Percentiles rank a stretch among this genome's conserved stretches.
Conservation (phyloP, 1,140 invertebrate genomes). For the Scaptodrosophila lebanonensis region DNA sequence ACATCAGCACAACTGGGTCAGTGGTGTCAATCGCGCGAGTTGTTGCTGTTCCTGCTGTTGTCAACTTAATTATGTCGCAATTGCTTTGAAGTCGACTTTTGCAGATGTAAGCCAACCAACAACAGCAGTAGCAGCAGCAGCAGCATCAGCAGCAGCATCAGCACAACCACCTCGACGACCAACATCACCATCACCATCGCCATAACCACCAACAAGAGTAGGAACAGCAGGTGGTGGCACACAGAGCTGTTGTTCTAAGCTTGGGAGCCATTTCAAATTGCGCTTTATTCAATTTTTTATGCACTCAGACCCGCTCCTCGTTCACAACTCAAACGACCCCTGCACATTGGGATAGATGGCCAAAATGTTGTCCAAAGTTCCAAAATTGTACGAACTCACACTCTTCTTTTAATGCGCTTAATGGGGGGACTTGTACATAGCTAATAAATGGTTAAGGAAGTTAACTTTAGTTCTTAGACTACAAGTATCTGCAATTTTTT, state of each 20-base stretch:
- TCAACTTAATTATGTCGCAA: conserved; percentile 74
- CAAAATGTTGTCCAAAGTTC: no score
- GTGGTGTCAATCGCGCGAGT: conserved; percentile 60
- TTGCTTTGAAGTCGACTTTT: conserved; percentile 66
- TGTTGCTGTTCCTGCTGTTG: conserved; percentile 46
- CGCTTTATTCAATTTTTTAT: conserved; percentile 69
- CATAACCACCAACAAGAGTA: no score
- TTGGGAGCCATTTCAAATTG: conserved; percentile 52
- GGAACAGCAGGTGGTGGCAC: conserved; percentile 62
- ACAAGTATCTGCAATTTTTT: no score
- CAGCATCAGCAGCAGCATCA: neutral
- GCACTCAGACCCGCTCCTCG: no score
- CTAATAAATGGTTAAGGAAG: no score
- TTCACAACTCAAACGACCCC: conserved; percentile 12
- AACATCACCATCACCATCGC: no score
- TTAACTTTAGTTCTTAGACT: no score
- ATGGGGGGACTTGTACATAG: no score
- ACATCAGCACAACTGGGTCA: conserved; percentile 56
- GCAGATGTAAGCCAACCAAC: conserved; percentile 51
- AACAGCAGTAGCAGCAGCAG: neutral
- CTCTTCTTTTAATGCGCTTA: no score
- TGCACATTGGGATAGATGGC: no score
- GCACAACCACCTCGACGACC: neutral
- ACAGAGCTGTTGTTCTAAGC: conserved; percentile 19
- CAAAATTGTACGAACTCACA: no score